A percentile compares a stretch with the other conserved stretches of the same genome.
Conservation (phyloP, 2,797 vertebrate genomes). For the Acipenser transmontanus region DNA sequence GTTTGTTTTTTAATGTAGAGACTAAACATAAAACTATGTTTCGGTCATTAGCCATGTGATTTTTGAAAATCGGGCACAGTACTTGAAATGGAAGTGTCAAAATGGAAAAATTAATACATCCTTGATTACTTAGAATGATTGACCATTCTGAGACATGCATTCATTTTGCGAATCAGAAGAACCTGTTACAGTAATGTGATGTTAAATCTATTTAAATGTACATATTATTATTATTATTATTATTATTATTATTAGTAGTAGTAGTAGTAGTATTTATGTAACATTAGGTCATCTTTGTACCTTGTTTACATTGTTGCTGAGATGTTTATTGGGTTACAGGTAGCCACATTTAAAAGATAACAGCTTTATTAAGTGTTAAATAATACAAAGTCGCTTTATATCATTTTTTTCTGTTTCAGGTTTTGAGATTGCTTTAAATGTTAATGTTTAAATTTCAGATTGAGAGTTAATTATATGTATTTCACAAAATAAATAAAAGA, state of each 20-base stretch:
- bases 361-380: too few relatives aligned
- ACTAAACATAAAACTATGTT: conserved; percentile 5
- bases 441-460: too few relatives aligned
- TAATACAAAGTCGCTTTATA: too few relatives aligned
- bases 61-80: conserved; percentile 2
- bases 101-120: background rate
- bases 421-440: too few relatives aligned
- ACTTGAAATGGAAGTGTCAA: conserved; percentile 9
- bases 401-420: too few relatives aligned
- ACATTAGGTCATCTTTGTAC: conserved; percentile 41
- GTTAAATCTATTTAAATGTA: conserved; percentile 18
- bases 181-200: background rate
- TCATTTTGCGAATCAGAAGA: background rate
- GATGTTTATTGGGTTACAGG: conserved; percentile 44
- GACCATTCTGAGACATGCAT: too few relatives aligned
- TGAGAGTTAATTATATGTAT: too few relatives aligned
- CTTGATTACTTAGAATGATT: too few relatives aligned
- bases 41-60: background rate
- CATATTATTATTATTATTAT: too few relatives aligned
- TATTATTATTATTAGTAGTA: conserved; percentile 26
- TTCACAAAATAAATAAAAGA: too few relatives aligned
- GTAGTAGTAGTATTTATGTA: conserved; percentile 33
- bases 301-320: conserved; percentile 44
- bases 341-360: conserved; percentile 33
- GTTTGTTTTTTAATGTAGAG: too few relatives aligned